These are phyloP conservation scores for Eurytoma adleriae DNA, from an alignment of 2,888 invertebrate species.

Conservation along the genomic window DNA sequence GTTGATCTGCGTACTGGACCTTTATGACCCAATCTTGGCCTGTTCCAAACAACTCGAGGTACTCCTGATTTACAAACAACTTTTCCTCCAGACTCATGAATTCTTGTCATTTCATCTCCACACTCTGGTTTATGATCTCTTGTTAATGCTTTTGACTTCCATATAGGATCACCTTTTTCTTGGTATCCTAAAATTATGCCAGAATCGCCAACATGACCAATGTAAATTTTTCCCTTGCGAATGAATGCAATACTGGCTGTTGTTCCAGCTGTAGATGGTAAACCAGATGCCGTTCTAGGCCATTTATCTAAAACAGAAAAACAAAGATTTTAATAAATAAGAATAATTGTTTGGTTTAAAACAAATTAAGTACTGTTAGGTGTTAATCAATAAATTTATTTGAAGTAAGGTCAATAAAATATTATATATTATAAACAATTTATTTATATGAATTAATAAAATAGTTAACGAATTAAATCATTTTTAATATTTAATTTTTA, in stretches of 20 bases:
- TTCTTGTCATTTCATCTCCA: slow-evolving; percentile 88
- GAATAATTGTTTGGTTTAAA: not conserved
- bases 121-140: slow-evolving; percentile 97
- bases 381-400: slow-evolving; percentile 3
- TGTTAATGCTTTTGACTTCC: slow-evolving; percentile 90
- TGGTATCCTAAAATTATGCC: slow-evolving; percentile 93
- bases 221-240: slow-evolving; percentile 94
- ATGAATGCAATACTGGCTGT: slow-evolving; percentile 98
- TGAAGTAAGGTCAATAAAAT: not conserved
- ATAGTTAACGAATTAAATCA: no score
- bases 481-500: no score
- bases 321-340: slow-evolving; percentile 1
- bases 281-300: slow-evolving; percentile 96
- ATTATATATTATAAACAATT: not conserved
- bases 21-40: slow-evolving; percentile 89
- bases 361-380: not conserved
- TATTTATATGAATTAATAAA: no score
- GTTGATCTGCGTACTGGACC: slow-evolving; percentile 94
- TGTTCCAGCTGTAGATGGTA: slow-evolving; percentile 97
- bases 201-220: slow-evolving; percentile 99
- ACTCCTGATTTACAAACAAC: slow-evolving; percentile 90
- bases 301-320: slow-evolving; percentile 86
- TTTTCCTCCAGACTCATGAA: slow-evolving; percentile 89
- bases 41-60: slow-evolving; percentile 97
- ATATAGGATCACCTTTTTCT: slow-evolving; percentile 83